These are phyloP conservation scores for Drosophila dunni DNA, from an alignment of 1,140 invertebrate genomes.

Conservation along the genomic window DNA sequence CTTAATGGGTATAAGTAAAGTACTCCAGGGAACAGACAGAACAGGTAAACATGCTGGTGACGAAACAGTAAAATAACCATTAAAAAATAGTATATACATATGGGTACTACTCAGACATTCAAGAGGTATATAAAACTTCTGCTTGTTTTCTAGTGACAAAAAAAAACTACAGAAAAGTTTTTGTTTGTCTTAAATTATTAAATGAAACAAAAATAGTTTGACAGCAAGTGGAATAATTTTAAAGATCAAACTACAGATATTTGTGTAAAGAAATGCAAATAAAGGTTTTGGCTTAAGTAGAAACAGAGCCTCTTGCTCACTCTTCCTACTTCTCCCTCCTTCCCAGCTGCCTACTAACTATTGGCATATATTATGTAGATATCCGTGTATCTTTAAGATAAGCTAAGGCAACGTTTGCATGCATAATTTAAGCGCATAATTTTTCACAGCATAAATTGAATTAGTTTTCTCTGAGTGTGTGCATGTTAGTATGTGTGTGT, in stretches of 20 bases:
- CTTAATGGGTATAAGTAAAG: too few relatives aligned
- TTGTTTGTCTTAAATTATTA: background rate
- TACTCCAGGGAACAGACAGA: too few relatives aligned
- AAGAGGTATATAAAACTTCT: too few relatives aligned
- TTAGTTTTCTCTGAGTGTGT: conserved; percentile 23
- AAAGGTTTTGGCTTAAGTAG: background rate
- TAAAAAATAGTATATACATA: too few relatives aligned
- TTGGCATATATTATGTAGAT: conserved; percentile 45
- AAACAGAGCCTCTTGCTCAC: background rate
- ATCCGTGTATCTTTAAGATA: conserved; percentile 39
- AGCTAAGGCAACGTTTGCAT: conserved; percentile 46
- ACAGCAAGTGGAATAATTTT: background rate
- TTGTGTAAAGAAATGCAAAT: conserved; percentile 18
- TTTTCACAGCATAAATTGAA: conserved; percentile 49
- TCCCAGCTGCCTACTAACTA: background rate
- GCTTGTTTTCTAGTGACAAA: too few relatives aligned
- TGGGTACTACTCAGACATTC: too few relatives aligned
- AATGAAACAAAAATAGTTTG: conserved; percentile 4
- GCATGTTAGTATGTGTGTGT: background rate
- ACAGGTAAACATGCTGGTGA: too few relatives aligned
- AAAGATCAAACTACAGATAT: background rate
- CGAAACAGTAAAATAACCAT: too few relatives aligned
- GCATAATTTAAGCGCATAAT: conserved; percentile 53
- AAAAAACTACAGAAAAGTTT: background rate
- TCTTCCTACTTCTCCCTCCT: background rate